phyloP scores from a whole-genome alignment of 1,140 invertebrate species.

The Cydia fagiglandana region DNA sequence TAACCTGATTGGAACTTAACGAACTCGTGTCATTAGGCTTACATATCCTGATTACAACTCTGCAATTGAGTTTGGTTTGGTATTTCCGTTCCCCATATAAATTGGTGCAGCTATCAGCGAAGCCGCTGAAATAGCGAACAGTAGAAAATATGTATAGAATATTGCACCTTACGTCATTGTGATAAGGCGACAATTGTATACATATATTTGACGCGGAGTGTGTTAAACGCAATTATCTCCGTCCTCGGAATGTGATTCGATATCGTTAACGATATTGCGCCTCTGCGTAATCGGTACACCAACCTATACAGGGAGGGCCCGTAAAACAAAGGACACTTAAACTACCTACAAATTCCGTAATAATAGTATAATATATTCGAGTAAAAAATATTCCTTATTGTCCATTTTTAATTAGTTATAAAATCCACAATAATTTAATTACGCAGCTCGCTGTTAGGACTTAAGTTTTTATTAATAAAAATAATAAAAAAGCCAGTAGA shows the following conservation, averaged over 20 bases:
- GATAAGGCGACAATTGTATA: background rate
- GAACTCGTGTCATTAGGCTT: background rate
- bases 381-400: too few relatives aligned
- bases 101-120: background rate
- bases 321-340: too few relatives aligned
- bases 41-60: background rate
- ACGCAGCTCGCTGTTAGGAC: too few relatives aligned
- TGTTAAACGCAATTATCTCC: background rate
- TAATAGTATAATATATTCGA: too few relatives aligned
- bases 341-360: too few relatives aligned
- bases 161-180: background rate
- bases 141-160: background rate
- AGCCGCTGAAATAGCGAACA: background rate
- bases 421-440: too few relatives aligned
- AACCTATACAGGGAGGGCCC: too few relatives aligned
- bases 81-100: background rate
- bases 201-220: background rate
- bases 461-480: too few relatives aligned
- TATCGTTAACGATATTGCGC: background rate
- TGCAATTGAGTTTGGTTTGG: conserved; percentile 5
- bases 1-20: background rate
- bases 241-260: background rate
- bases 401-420: too few relatives aligned
- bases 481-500: too few relatives aligned
- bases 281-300: too few relatives aligned